A percentile compares a stretch with the other conserved stretches of the same genome.
phyloP scores from a whole-genome alignment of 2,888 invertebrate genomes.

The Noctua pronuba region DNA sequence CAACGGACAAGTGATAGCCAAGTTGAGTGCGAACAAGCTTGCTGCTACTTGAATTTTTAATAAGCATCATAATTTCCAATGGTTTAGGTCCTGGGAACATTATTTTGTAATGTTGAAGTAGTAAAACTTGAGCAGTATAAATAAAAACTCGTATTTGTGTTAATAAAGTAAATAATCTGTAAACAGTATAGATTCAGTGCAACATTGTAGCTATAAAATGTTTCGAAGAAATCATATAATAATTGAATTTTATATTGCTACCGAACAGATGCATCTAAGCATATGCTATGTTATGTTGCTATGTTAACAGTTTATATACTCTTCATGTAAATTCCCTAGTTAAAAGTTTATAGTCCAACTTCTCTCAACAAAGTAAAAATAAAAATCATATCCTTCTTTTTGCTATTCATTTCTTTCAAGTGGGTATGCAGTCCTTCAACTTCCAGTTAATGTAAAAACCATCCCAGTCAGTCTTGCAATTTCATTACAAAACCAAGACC shows the following conservation, averaged over 20 bases:
- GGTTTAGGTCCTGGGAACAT: constrained; percentile 34
- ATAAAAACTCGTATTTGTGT: neutral
- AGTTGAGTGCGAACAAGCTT: constrained; percentile 40
- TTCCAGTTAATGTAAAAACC: neutral
- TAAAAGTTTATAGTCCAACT: neutral
- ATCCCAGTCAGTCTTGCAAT: neutral
- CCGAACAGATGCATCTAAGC: neutral
- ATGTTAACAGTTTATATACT: constrained; percentile 14
- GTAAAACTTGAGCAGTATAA: constrained; percentile 11
- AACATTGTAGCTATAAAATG: constrained; percentile 3
- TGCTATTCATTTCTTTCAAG: neutral
- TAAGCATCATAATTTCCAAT: constrained; percentile 50
- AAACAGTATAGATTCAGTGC: neutral
- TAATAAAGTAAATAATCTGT: neutral
- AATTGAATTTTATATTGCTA: neutral
- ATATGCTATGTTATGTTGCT: neutral
- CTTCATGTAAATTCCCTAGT: neutral
- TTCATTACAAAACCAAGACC: neutral
- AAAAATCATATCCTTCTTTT: too few relatives aligned
- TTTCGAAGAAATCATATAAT: neutral
- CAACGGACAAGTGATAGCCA: constrained; percentile 49
- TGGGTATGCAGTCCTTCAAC: neutral
- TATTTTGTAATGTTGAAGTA: constrained; percentile 19
- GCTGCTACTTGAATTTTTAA: constrained; percentile 47
- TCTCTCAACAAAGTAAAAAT: neutral